Evolutionary conservation across 2,888 invertebrate species (phyloP), one percentile per base, ranked within the genome.

Genomic region (Drosophila helvetica): DNA sequence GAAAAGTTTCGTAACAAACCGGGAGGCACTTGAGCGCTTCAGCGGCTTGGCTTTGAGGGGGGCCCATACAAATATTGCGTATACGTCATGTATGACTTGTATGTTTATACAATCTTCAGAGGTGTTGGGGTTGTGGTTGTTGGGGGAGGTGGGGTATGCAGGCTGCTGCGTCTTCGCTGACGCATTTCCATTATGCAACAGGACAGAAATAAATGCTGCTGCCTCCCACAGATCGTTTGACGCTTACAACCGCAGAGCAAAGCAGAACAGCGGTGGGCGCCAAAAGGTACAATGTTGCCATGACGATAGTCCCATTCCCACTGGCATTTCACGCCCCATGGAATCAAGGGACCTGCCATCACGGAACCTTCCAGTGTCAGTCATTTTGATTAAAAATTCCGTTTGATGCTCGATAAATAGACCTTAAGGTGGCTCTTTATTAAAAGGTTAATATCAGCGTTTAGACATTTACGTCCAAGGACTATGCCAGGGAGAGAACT

Each of bases 381-480:
- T 69, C 53, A 69, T 69, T 60, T 67, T 63, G 64, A 70, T 70
- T 62, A 64, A 68, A 55, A 51, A 50, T 54, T 60, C 19, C 25
- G 27, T 63, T 73, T 75, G 38, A 74, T 56, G 74, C 53, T 66
- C 42, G 19, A 55, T 74, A 77, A 84, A 81, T 72, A 74, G 76
- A 70, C 71, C 65, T 60, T 22, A 50, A 52, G 47, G 54, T 50
- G 50, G 45, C 33, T 62, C 59, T 58, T 59, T 68, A 67, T 74
- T 76, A 71, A 74, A 82, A 78, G 70, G 78, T 83, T 68, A 76
- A 82, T 64, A 69, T 65, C 38, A 38, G 63, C 56, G 55, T n/a
- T 38, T 38, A 38, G 6, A 60, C 30, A 67, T 79, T 68, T 42
- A 9, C 48, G 53, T 45, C 70, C 43, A 6, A 45, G 19, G 48